Conservation (phyloP, 92 coral and sea anemone genomes). For the Metridium senile region DNA sequence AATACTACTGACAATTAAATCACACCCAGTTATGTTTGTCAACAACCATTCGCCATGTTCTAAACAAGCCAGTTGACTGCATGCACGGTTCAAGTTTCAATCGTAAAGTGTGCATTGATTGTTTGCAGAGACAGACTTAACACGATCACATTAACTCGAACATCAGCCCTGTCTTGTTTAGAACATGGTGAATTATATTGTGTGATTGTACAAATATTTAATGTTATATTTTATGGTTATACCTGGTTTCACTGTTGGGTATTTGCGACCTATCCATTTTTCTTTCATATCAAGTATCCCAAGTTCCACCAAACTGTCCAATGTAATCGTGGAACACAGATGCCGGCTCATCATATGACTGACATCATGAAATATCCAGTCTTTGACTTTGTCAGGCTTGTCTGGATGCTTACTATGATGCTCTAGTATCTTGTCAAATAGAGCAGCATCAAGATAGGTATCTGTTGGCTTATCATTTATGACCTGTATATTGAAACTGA, state of each 20-base stretch:
- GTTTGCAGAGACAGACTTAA: too few relatives aligned
- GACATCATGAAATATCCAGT: conserved; percentile 49
- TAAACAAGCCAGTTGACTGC: too few relatives aligned
- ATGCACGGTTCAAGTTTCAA: too few relatives aligned
- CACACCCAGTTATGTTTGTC: too few relatives aligned
- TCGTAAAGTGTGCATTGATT: too few relatives aligned
- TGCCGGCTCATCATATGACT: conserved; percentile 31
- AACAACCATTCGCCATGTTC: too few relatives aligned
- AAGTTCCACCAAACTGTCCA: conserved; percentile 64
- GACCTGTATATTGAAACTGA: conserved; percentile 54
- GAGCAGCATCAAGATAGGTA: conserved; percentile 63
- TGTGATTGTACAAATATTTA: too few relatives aligned
- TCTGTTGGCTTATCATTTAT: conserved; percentile 48
- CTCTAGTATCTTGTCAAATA: conserved; percentile 49
- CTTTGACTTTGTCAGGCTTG: conserved; percentile 45
- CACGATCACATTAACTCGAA: too few relatives aligned
- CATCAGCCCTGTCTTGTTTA: too few relatives aligned
- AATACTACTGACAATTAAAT: too few relatives aligned
- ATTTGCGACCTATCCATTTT: conserved; percentile 50
- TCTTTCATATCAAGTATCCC: conserved; percentile 67
- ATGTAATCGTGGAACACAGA: conserved; percentile 55
- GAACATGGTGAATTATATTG: too few relatives aligned
- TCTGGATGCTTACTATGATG: conserved; percentile 46
- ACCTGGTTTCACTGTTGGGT: conserved; percentile 72
- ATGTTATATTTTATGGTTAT: too few relatives aligned